A percentile compares a stretch with the other conserved stretches of the same genome.
phyloP scores from a whole-genome alignment of 2,113 vertebrate genomes.

The Myrmecophaga tridactyla region DNA sequence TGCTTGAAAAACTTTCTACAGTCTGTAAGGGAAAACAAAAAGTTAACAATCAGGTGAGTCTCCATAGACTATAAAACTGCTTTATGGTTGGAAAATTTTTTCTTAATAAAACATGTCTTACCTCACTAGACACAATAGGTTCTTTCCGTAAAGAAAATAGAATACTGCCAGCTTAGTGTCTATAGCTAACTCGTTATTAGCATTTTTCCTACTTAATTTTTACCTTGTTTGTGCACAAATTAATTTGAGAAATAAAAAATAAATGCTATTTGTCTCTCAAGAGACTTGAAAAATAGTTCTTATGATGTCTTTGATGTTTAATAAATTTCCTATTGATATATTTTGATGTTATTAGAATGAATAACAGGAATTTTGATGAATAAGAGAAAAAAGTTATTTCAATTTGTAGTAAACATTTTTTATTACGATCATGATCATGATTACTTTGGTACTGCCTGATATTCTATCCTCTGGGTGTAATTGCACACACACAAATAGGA shows the following conservation, averaged over 20 bases:
- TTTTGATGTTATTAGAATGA: not conserved
- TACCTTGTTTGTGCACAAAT: not conserved
- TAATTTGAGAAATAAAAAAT: conserved; percentile 11
- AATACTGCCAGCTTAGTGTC: not conserved
- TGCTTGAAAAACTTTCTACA: conserved; percentile 16
- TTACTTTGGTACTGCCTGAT: not conserved
- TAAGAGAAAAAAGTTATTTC: not conserved
- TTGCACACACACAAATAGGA: not conserved
- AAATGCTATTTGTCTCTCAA: not conserved
- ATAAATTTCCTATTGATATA: not conserved
- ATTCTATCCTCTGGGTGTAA: not conserved
- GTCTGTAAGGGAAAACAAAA: conserved; percentile 25
- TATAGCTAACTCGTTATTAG: not conserved
- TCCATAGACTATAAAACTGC: not conserved
- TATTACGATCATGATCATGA: not conserved
- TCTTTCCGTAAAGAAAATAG: conserved; percentile 24
- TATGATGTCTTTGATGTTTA: not conserved
- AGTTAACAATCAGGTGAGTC: not conserved
- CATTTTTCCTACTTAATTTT: not conserved
- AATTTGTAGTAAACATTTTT: not conserved
- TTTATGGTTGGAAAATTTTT: not conserved
- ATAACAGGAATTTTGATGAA: not conserved
- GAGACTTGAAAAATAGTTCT: not conserved
- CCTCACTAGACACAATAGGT: not conserved
- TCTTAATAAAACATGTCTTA: conserved; percentile 40